Percentiles rank a stretch among this genome's conserved stretches.
Evolutionary conservation across 2,888 invertebrate genomes (phyloP).

Genomic region (Autographa gamma): DNA sequence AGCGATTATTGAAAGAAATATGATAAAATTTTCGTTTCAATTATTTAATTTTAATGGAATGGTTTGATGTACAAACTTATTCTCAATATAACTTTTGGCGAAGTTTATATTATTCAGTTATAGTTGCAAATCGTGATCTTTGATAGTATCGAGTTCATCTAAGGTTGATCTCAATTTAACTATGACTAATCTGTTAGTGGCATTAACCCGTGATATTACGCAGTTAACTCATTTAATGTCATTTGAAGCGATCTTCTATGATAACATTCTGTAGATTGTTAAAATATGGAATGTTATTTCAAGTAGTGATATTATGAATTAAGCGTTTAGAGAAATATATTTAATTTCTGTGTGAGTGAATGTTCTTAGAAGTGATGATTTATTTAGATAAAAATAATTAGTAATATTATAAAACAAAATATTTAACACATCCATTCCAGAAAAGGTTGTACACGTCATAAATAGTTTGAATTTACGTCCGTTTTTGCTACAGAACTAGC

Average conservation of each 20-base stretch:
- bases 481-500: too few species aligned
- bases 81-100: background rate
- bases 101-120: background rate
- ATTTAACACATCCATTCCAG: too few species aligned
- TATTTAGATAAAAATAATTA: too few species aligned
- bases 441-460: too few species aligned
- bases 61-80: background rate
- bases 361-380: background rate
- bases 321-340: constrained; percentile 11
- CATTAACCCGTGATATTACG: constrained; percentile 28
- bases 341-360: constrained; percentile 15
- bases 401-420: too few species aligned
- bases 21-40: background rate
- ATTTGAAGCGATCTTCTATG: constrained; percentile 26
- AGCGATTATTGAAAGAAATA: background rate
- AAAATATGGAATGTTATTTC: constrained; percentile 30
- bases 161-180: constrained; percentile 26
- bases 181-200: constrained; percentile 25
- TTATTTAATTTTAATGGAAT: background rate
- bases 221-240: constrained; percentile 37
- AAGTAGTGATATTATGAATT: constrained; percentile 14
- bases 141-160: constrained; percentile 15
- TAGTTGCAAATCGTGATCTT: background rate
- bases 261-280: constrained; percentile 34
- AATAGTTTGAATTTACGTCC: too few species aligned